Conservation (phyloP, 2,888 invertebrate species). For the Himalopsyche tibetana region DNA sequence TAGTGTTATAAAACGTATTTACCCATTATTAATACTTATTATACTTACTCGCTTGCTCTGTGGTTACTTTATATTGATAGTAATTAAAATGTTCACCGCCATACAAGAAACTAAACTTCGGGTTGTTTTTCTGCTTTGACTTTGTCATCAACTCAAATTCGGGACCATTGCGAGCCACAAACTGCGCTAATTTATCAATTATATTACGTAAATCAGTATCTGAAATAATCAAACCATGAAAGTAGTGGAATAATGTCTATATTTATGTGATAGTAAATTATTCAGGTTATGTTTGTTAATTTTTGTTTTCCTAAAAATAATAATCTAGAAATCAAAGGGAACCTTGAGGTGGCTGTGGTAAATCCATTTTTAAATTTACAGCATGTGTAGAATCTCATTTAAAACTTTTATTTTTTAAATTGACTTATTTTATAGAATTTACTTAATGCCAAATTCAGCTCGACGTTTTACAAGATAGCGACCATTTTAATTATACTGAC, state of each 20-base stretch:
- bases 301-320: conserved; percentile 24
- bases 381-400: conserved; percentile 12
- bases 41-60: conserved; percentile 94
- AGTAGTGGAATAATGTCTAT: neutral
- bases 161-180: conserved; percentile 99
- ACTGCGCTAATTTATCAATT: conserved; percentile 98
- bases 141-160: conserved; percentile 99
- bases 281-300: conserved; percentile 35
- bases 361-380: conserved; percentile 69
- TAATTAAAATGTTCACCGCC: conserved; percentile 97
- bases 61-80: conserved; percentile 96
- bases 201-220: conserved; percentile 97
- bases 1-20: too few species aligned
- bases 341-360: conserved; percentile 81
- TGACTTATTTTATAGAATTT: neutral
- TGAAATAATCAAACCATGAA: conserved; percentile 67
- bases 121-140: conserved; percentile 98
- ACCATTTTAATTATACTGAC: conserved; percentile 3
- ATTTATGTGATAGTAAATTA: conserved; percentile 29
- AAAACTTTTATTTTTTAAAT: neutral
- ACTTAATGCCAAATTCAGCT: conserved; percentile 1
- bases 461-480: neutral
- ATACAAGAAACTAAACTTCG: conserved; percentile 97
- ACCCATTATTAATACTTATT: too few species aligned
- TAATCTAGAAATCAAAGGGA: neutral